Base-by-base conservation (phyloP, 2,113 vertebrate species). In the Hippocampus comes region DNA sequence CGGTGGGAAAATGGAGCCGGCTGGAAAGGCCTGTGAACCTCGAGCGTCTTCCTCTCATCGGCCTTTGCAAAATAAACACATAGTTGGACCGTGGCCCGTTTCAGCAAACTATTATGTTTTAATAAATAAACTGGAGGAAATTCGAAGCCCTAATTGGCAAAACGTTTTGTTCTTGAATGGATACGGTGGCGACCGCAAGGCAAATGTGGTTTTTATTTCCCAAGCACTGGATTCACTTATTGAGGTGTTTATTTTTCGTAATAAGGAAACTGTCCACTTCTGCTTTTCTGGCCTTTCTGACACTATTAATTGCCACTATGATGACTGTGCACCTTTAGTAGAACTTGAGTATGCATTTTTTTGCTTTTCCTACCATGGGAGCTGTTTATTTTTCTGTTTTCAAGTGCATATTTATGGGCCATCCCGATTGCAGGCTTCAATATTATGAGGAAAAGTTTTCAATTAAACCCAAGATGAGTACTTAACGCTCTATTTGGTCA, bases 81-180 rank as follows among this genome's bases (percentile, higher is more conserved):
- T 64, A 42, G 71, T 83, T 88, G 87, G 89, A 85, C 42, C 0
- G 2, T 17, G 11, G 85, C 88, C 89, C 74, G 72, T 80, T 89
- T 84, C 81, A 87, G 88, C 75, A 78, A 80, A 84, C 76, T 75
- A 79, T 77, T 82, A 84, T 79, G 71, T 85, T 86, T 80, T 78
- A 82, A 83, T 83, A 90, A 92, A 90, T 85, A 88, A 88, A 89
- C 75, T 0, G 30, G 85, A 85, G 88, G 88, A 90, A 91, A 86
- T 86, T 76, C 81, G 79, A 79, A 87, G 60, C 17, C 76, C 43
- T 46, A 25, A 70, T 78, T 72, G 79, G 74, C 78, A 72, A 75
- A 78, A 85, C 78, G 66, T 78, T 79, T 72, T 73, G 74, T 51
- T 57, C 23, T 60, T 68, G 74, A 76, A 76, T 79, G 73, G 76